Percentiles rank a stretch among this genome's conserved stretches.
Conservation (phyloP, 1,140 invertebrate species). For the Aphidius ervi region DNA sequence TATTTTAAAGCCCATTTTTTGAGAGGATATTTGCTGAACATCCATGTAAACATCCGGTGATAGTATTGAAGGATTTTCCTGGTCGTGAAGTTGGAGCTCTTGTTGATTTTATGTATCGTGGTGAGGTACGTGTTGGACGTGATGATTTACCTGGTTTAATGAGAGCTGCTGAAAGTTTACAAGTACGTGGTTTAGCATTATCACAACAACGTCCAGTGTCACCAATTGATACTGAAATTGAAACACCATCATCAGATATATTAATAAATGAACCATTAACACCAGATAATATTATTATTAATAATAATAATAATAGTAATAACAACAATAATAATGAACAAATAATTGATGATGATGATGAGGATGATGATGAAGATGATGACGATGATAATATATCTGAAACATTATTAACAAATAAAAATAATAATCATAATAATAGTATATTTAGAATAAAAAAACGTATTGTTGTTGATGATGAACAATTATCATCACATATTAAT, state of each 20-base stretch:
- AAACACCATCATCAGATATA: slow-evolving; percentile 51
- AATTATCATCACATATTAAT: slow-evolving; percentile 52
- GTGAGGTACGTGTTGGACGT: slow-evolving; percentile 81
- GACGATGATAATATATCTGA: slow-evolving; percentile 21
- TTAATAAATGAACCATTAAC: slow-evolving; percentile 55
- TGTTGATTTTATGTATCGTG: slow-evolving; percentile 89
- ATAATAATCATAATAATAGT: slow-evolving; percentile 18
- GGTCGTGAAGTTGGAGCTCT: slow-evolving; percentile 83
- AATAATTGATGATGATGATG: slow-evolving; percentile 55
- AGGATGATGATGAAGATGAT: slow-evolving; percentile 28
- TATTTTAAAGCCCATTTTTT: slow-evolving; percentile 75
- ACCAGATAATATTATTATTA: slow-evolving; percentile 46
- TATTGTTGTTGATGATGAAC: slow-evolving; percentile 18
- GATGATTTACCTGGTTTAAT: slow-evolving; percentile 77
- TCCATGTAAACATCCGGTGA: slow-evolving; percentile 90
- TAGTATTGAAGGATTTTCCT: slow-evolving; percentile 83
- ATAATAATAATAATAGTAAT: slow-evolving; percentile 27
- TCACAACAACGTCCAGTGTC: slow-evolving; percentile 57
- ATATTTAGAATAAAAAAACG: slow-evolving; percentile 23
- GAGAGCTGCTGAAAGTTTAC: slow-evolving; percentile 79
- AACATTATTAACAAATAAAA: slow-evolving; percentile 16
- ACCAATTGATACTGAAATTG: slow-evolving; percentile 52
- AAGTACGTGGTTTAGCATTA: slow-evolving; percentile 73
- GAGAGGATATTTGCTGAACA: slow-evolving; percentile 83
- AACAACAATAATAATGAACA: slow-evolving; percentile 38